Conservation (phyloP, 2,888 invertebrate species). For the Acronicta psi region DNA sequence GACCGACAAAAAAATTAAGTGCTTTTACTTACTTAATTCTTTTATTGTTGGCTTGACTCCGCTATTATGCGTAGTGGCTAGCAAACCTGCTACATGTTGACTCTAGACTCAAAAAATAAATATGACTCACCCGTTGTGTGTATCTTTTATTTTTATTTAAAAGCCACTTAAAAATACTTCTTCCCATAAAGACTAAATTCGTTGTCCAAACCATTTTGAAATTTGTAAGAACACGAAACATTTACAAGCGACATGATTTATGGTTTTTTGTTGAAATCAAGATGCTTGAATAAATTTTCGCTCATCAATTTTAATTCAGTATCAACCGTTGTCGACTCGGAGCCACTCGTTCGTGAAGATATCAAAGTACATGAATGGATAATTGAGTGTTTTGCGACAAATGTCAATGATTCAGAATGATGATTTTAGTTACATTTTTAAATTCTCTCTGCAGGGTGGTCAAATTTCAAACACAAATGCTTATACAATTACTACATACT, state of each 20-base stretch:
- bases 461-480: no score
- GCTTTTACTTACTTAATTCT: no score
- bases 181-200: slow-evolving; percentile 33
- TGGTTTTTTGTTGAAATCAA: slow-evolving; percentile 62
- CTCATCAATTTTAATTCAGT: slow-evolving; percentile 65
- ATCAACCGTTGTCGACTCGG: slow-evolving; percentile 58
- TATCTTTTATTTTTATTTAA: slow-evolving; percentile 32
- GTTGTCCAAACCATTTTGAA: slow-evolving; percentile 44
- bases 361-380: slow-evolving; percentile 40
- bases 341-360: slow-evolving; percentile 41
- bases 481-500: no score
- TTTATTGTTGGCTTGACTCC: no score
- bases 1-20: no score
- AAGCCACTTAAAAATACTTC: slow-evolving; percentile 19
- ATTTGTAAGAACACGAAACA: slow-evolving; percentile 52
- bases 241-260: slow-evolving; percentile 59
- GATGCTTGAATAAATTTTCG: slow-evolving; percentile 61
- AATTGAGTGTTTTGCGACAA: slow-evolving; percentile 32
- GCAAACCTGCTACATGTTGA: no score
- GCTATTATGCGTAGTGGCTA: no score
- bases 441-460: no score
- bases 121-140: slow-evolving; percentile 6
- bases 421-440: background rate
- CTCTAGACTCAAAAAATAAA: no score
- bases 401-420: slow-evolving; percentile 28